Percentiles rank a stretch among this genome's conserved stretches.
phyloP scores from a whole-genome alignment of 2,888 invertebrate species.

The Habroteleia sp. region DNA sequence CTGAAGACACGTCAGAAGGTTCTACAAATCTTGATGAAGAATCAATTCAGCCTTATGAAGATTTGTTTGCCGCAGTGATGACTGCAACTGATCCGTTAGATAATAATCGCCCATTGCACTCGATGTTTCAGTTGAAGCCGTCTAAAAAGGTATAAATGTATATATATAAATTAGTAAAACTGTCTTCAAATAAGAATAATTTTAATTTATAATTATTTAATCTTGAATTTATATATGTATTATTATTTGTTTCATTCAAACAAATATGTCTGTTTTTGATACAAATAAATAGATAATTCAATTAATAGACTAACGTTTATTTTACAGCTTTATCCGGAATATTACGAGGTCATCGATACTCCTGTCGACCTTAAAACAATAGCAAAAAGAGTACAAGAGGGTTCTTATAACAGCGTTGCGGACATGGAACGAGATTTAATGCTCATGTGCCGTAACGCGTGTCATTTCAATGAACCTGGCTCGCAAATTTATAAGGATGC shows the following conservation, averaged over 20 bases:
- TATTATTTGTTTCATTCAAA: too few species aligned
- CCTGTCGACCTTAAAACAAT: constrained; percentile 97
- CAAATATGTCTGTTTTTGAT: too few species aligned
- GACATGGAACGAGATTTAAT: constrained; percentile 95
- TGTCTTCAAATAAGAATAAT: too few species aligned
- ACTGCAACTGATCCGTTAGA: constrained; percentile 88
- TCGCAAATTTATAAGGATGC: constrained; percentile 98
- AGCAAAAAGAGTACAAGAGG: constrained; percentile 93
- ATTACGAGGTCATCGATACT: constrained; percentile 95
- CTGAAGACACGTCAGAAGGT: constrained; percentile 87
- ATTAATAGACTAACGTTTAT: too few species aligned
- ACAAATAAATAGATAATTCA: too few species aligned
- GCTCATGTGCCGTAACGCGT: constrained; percentile 96
- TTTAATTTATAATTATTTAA: too few species aligned
- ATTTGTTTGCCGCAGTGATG: constrained; percentile 94
- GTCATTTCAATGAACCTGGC: constrained; percentile 97
- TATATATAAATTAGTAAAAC: constrained; percentile 12
- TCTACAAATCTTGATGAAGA: constrained; percentile 89
- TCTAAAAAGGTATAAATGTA: constrained; percentile 90
- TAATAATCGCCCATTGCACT: constrained; percentile 91
- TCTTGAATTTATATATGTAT: too few species aligned
- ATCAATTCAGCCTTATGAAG: constrained; percentile 89
- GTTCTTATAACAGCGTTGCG: constrained; percentile 88
- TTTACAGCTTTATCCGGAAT: constrained; percentile 92
- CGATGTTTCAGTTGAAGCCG: constrained; percentile 94